phyloP scores from a whole-genome alignment of 2,113 vertebrate species.

The Phoxinus phoxinus region DNA sequence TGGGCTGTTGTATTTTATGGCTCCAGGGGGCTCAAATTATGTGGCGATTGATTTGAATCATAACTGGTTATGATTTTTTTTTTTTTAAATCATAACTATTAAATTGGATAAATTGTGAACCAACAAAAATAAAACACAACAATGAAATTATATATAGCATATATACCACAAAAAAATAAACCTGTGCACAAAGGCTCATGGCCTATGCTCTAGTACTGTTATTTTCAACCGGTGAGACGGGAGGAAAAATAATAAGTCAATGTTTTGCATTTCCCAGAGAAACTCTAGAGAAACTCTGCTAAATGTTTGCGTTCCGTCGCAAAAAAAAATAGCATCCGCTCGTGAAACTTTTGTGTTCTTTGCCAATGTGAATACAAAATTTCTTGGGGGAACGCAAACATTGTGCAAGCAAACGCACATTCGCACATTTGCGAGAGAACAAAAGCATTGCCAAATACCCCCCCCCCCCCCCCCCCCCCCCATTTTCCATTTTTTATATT shows the following conservation, averaged over 20 bases:
- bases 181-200: neutral
- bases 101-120: slow-evolving; percentile 4
- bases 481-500: slow-evolving; percentile 8
- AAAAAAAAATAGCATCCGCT: too few relatives aligned
- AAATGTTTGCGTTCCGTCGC: too few relatives aligned
- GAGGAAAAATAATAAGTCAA: too few relatives aligned
- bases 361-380: too few relatives aligned
- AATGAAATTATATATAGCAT: neutral
- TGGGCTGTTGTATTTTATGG: slow-evolving; percentile 26
- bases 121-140: slow-evolving; percentile 16
- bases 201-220: neutral
- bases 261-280: too few relatives aligned
- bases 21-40: neutral
- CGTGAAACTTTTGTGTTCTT: too few relatives aligned
- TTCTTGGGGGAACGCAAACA: too few relatives aligned
- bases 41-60: slow-evolving; percentile 10
- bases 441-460: too few relatives aligned
- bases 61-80: slow-evolving; percentile 33
- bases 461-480: too few relatives aligned
- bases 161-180: neutral
- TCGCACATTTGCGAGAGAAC: too few relatives aligned
- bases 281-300: too few relatives aligned
- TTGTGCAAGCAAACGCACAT: too few relatives aligned
- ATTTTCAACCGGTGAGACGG: neutral
- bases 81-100: neutral